These are phyloP conservation scores for Remorina albescens DNA, from an alignment of 2,797 vertebrate genomes.

Conservation along the genomic window DNA sequence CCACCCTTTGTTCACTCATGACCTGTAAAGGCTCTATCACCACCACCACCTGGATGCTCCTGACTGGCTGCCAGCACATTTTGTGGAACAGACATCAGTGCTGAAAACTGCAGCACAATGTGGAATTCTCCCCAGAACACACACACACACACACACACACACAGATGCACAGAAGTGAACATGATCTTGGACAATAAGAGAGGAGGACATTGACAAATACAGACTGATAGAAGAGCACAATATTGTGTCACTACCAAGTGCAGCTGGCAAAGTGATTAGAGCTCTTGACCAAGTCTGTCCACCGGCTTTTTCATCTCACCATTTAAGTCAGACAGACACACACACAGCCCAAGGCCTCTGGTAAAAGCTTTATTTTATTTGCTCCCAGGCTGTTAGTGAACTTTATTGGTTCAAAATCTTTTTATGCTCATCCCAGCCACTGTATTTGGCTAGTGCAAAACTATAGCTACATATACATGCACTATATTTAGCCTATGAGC, in stretches of 20 bases:
- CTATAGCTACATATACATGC: slow-evolving; percentile 17
- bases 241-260: slow-evolving; percentile 41
- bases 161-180: slow-evolving; percentile 10
- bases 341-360: slow-evolving; percentile 31
- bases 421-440: slow-evolving; percentile 51
- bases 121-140: slow-evolving; percentile 14
- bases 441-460: slow-evolving; percentile 32
- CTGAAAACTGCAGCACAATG: slow-evolving; percentile 24
- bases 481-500: background rate
- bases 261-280: slow-evolving; percentile 48
- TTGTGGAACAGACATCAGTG: slow-evolving; percentile 49
- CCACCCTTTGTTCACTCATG: slow-evolving; percentile 19
- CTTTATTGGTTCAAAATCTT: slow-evolving; percentile 56
- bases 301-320: slow-evolving; percentile 52
- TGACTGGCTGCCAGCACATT: slow-evolving; percentile 54
- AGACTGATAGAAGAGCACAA: slow-evolving; percentile 19
- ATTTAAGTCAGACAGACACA: slow-evolving; percentile 35
- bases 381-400: slow-evolving; percentile 53
- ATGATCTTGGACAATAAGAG: slow-evolving; percentile 20
- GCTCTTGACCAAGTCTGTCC: slow-evolving; percentile 51
- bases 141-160: slow-evolving; percentile 21
- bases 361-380: slow-evolving; percentile 65
- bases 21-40: slow-evolving; percentile 60
- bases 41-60: slow-evolving; percentile 54
- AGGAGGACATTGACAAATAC: slow-evolving; percentile 3